These are phyloP conservation scores for Drosophila algonquin DNA, from an alignment of 2,888 invertebrate genomes.

Conservation along the genomic window DNA sequence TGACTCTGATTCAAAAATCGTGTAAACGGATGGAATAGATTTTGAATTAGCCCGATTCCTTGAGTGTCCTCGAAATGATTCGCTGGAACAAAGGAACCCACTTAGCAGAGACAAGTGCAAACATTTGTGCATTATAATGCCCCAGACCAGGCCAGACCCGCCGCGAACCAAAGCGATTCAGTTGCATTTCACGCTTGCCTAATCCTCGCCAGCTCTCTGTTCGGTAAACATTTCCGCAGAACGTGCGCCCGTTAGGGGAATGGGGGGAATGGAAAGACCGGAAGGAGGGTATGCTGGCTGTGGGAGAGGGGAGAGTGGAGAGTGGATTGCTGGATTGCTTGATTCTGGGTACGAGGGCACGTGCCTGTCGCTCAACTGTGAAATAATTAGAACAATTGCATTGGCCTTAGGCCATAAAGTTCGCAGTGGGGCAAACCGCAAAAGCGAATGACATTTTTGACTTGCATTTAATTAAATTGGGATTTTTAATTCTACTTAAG, in stretches of 20 bases:
- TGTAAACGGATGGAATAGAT: not conserved
- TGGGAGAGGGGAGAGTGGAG: conserved; percentile 25
- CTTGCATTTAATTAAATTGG: conserved; percentile 71
- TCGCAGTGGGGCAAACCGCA: conserved; percentile 13
- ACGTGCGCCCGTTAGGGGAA: conserved; percentile 28
- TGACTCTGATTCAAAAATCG: not conserved
- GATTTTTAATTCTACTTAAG: conserved; percentile 68
- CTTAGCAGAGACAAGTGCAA: conserved; percentile 47
- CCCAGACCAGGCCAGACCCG: not conserved
- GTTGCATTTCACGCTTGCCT: conserved; percentile 48
- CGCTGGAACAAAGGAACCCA: conserved; percentile 32
- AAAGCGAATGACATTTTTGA: conserved; percentile 37
- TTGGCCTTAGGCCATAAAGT: conserved; percentile 47
- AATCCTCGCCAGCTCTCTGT: conserved; percentile 39
- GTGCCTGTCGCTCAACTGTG: conserved; percentile 53
- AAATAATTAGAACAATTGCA: conserved; percentile 72
- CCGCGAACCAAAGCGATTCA: conserved; percentile 10
- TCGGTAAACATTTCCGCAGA: conserved; percentile 46
- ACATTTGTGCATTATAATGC: conserved; percentile 47
- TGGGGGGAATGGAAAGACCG: not conserved
- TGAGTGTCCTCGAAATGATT: not conserved
- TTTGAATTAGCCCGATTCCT: conserved; percentile 1
- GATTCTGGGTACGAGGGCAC: conserved; percentile 40
- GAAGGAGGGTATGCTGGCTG: conserved; percentile 21
- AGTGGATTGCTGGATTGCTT: not conserved